phyloP scores from a whole-genome alignment of 2,113 vertebrate species.

The Pelecanus crispus region DNA sequence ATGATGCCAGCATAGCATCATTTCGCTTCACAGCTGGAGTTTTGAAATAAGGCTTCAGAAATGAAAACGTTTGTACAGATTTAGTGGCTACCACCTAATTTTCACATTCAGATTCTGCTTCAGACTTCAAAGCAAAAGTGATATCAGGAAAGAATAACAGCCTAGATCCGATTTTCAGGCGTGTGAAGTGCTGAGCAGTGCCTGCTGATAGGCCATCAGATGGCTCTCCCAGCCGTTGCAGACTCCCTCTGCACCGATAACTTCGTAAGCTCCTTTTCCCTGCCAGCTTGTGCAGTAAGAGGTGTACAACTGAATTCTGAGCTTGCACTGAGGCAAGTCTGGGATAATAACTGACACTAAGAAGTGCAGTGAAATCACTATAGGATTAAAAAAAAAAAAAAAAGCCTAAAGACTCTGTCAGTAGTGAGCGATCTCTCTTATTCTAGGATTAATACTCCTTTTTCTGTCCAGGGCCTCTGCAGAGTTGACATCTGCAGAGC shows the following conservation, averaged over 20 bases:
- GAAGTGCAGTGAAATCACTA: neutral
- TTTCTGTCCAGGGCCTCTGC: neutral
- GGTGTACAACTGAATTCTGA: neutral
- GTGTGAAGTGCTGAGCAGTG: neutral
- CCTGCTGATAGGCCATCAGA: neutral
- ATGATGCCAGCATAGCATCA: neutral
- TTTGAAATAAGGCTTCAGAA: neutral
- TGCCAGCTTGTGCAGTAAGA: neutral
- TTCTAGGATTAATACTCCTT: neutral
- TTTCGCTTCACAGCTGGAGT: constrained; percentile 19
- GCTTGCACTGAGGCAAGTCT: neutral
- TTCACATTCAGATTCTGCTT: neutral
- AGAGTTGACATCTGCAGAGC: neutral
- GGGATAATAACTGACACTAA: neutral
- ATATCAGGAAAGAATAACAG: neutral
- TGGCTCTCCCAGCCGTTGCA: fast-evolving
- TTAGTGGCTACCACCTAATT: neutral
- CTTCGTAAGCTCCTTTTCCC: neutral
- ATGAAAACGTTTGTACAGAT: neutral
- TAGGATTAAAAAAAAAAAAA: neutral
- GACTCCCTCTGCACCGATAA: neutral
- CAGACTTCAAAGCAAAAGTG: constrained; percentile 1
- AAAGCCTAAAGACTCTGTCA: neutral
- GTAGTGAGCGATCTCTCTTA: neutral
- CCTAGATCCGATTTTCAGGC: neutral